Base-by-base conservation (phyloP, 1,140 invertebrate species). In the Bradysia coprophila region DNA sequence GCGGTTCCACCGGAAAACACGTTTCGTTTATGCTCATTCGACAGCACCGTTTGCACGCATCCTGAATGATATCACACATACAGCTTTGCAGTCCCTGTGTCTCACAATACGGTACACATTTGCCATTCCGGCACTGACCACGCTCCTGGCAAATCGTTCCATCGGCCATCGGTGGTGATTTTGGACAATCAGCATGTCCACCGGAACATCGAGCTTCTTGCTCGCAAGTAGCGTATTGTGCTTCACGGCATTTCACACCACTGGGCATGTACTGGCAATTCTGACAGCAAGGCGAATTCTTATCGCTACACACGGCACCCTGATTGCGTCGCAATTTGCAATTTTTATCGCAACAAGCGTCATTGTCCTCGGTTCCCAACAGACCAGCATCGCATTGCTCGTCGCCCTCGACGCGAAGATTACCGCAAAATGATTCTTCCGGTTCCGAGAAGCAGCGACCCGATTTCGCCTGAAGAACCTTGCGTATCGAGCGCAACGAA, bases 321-420 rank as follows among this genome's bases (percentile, higher is more conserved):
- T 79, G 73, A 52, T 68, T 75, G 45, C 76, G 68, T 33, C 86
- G 71, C 13, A 95, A 59, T 60, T 87, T 87, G 55, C 90, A 95
- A 56, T 89, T 82, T 63, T 89, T 89, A 55, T 91, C 85, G 56
- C 90, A 94, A 57, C 90, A 94, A 16, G 75, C 70, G 55, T 93
- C 89, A 54, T 85, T 87, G 53, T 91, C 86, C 61, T 92, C 86
- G 1, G 86, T 88, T 21, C 87, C 88, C 6, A 91, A 64, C n/a
- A 92, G 65, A 6, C 89, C 90, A 15, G 86, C 89, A 59, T 94
- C 89, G 57, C 89, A 94, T 65, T 95, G 86, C 61, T 95, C 90
- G 47, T 90, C 87, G 15, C 86, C 86, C 63, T 94, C 90, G 1
- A 94, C 89, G 16, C 88, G 69, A 38, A 90, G 66, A 66, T 95